These are phyloP conservation scores for Melipona bicolor DNA, from an alignment of 2,888 invertebrate genomes.

Conservation along the genomic window DNA sequence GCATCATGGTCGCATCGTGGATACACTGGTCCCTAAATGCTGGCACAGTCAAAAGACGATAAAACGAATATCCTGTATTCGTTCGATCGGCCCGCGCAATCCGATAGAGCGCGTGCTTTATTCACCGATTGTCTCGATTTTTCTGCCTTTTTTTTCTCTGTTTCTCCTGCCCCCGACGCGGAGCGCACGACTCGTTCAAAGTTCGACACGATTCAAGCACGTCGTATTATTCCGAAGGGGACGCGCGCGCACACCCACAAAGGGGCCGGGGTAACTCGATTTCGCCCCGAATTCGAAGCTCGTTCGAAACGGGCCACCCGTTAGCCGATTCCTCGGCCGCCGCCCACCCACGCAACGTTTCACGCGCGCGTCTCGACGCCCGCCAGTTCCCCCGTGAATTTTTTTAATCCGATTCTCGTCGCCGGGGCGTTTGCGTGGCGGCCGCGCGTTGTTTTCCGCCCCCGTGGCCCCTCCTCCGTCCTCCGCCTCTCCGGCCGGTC, in stretches of 20 bases:
- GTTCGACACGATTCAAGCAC: not conserved
- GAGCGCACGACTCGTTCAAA: not conserved
- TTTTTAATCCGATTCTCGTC: slow-evolving; percentile 76
- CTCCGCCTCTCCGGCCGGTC: slow-evolving; percentile 13
- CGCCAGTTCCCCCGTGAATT: slow-evolving; percentile 73
- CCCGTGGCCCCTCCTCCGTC: not conserved
- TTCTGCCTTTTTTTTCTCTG: not conserved
- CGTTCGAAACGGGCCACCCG: slow-evolving; percentile 51
- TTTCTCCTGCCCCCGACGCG: not conserved
- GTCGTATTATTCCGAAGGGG: not conserved
- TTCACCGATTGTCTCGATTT: slow-evolving; percentile 2
- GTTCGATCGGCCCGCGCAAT: not conserved
- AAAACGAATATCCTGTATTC: slow-evolving; percentile 1
- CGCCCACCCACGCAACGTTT: slow-evolving; percentile 57
- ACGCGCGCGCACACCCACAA: no score
- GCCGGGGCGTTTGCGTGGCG: slow-evolving; percentile 66
- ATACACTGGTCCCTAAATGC: not conserved
- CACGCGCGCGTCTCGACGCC: slow-evolving; percentile 61
- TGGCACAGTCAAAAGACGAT: not conserved
- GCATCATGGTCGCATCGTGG: no score
- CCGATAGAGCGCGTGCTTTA: not conserved
- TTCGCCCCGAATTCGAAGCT: not conserved
- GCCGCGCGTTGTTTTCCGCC: slow-evolving; percentile 65
- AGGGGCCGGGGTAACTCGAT: not conserved
- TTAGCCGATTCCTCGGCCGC: slow-evolving; percentile 56